Percentiles rank a stretch among this genome's conserved stretches.
Evolutionary conservation across 2,113 vertebrate species (phyloP).

Genomic region (Oreocharis arfaki): DNA sequence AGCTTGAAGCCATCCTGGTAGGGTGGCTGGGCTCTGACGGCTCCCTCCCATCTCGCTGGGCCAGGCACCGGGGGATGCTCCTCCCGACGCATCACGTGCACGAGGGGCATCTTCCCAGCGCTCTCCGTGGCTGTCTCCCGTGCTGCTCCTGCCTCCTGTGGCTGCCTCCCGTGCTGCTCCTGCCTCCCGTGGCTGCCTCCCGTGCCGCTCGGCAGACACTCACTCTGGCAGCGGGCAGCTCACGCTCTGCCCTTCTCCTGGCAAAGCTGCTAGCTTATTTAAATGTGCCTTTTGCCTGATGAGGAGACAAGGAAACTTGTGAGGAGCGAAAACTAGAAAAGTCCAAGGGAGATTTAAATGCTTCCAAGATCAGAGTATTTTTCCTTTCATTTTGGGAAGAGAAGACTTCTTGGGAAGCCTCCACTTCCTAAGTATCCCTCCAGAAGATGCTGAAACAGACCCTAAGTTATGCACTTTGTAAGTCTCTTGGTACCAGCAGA

Average conservation of each 20-base stretch:
- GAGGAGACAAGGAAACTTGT: not conserved
- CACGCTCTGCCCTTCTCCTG: not conserved
- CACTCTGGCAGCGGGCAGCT: not conserved
- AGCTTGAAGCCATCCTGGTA: not conserved
- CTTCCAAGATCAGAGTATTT: not conserved
- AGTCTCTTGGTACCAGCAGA: not conserved
- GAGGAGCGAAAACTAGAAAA: not conserved
- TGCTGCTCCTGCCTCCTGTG: not conserved
- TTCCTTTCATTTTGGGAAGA: not conserved
- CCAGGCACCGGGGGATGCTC: not conserved
- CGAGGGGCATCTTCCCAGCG: not conserved
- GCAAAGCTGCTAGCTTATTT: not conserved
- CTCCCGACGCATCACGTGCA: not conserved
- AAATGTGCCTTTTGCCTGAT: not conserved
- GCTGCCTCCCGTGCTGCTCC: not conserved
- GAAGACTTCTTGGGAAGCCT: not conserved
- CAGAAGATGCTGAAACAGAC: not conserved
- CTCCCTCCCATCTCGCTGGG: not conserved
- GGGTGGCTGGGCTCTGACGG: not conserved
- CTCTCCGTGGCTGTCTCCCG: accelerated
- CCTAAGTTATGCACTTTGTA: not conserved
- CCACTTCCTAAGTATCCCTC: not conserved
- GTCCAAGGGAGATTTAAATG: not conserved
- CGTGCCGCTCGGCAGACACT: accelerated
- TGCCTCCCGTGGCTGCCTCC: not conserved